phyloP scores from a whole-genome alignment of 2,888 invertebrate species.

The Melangyna quadrimaculata region DNA sequence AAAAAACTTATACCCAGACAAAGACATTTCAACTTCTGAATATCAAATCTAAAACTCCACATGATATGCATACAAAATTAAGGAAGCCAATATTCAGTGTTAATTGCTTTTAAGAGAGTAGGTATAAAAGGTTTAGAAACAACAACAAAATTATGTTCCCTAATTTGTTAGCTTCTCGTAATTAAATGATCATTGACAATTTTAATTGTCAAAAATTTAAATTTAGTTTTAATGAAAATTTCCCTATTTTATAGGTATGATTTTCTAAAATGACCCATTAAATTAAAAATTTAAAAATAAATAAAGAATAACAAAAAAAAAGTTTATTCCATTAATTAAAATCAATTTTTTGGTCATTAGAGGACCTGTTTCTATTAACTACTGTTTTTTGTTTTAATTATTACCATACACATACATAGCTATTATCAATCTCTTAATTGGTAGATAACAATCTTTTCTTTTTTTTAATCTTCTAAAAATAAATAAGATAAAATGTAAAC shows the following conservation, averaged over 20 bases:
- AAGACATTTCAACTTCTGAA: slow-evolving; percentile 13
- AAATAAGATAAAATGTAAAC: slow-evolving; percentile 4
- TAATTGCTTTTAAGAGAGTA: neutral
- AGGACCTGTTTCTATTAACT: slow-evolving; percentile 20
- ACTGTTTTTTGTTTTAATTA: slow-evolving; percentile 14
- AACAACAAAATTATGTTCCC: slow-evolving; percentile 4
- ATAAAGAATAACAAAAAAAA: neutral
- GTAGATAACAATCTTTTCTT: slow-evolving; percentile 51
- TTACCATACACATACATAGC: slow-evolving; percentile 4
- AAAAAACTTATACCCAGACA: neutral
- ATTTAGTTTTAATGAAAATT: neutral
- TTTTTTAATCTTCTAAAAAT: neutral
- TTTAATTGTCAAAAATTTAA: neutral
- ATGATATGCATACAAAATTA: slow-evolving; percentile 19
- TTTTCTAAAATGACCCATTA: slow-evolving; percentile 2
- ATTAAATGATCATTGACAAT: slow-evolving; percentile 11
- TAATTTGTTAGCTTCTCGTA: slow-evolving; percentile 23
- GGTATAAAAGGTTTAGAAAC: neutral
- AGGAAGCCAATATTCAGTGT: slow-evolving; percentile 17
- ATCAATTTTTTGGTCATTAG: slow-evolving; percentile 7
- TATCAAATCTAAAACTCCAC: slow-evolving; percentile 23
- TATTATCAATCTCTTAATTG: slow-evolving; percentile 62
- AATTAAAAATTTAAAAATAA: neutral
- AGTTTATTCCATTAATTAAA: slow-evolving; percentile 53
- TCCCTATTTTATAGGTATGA: too few relatives aligned